Conservation (phyloP, 2,888 invertebrate genomes). For the Poecilobothrus nobilitatus region DNA sequence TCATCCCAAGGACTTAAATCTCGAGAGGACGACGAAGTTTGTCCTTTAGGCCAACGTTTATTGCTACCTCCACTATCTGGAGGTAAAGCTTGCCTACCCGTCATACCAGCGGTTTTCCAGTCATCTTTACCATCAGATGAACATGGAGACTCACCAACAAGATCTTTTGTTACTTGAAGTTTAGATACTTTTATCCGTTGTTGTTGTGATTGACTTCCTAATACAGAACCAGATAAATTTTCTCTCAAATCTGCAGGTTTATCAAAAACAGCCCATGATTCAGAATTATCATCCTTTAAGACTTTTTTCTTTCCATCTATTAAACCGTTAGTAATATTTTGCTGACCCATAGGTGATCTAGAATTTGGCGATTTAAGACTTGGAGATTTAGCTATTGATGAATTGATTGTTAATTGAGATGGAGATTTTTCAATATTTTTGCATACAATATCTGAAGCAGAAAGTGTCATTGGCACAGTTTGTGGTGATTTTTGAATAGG, state of each 20-base stretch:
- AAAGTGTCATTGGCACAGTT: slow-evolving; percentile 18
- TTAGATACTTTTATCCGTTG: slow-evolving; percentile 22
- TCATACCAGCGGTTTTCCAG: slow-evolving; percentile 43
- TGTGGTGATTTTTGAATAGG: slow-evolving; percentile 38
- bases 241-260: slow-evolving; percentile 29
- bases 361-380: slow-evolving; percentile 44
- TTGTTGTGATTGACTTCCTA: slow-evolving; percentile 10
- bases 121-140: slow-evolving; percentile 68
- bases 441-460: slow-evolving; percentile 8
- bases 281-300: slow-evolving; percentile 45
- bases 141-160: slow-evolving; percentile 59
- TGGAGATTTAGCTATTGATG: slow-evolving; percentile 23
- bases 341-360: slow-evolving; percentile 29
- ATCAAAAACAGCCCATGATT: slow-evolving; percentile 55
- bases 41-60: slow-evolving; percentile 50
- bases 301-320: slow-evolving; percentile 25
- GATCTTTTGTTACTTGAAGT: slow-evolving; percentile 35
- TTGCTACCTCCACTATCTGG: slow-evolving; percentile 23
- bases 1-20: slow-evolving; percentile 78
- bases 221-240: slow-evolving; percentile 12
- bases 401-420: slow-evolving; percentile 27
- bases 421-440: slow-evolving; percentile 26
- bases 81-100: slow-evolving; percentile 17
- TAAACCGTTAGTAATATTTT: background rate
- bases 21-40: slow-evolving; percentile 63